Conservation (phyloP, 2,113 vertebrate species). For the Centrocercus urophasianus region DNA sequence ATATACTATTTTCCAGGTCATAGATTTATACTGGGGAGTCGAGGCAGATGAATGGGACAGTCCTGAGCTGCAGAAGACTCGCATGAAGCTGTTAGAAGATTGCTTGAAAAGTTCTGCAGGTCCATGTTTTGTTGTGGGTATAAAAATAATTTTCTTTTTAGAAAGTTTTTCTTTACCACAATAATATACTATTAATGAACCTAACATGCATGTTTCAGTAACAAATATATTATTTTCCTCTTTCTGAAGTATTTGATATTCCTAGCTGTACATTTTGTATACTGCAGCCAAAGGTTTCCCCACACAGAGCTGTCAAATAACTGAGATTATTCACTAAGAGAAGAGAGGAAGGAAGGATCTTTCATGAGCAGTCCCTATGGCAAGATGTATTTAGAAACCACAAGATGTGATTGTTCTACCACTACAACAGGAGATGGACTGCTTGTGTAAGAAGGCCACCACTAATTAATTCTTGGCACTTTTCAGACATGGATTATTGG, state of each 20-base stretch:
- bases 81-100: conserved; percentile 96
- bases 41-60: conserved; percentile 94
- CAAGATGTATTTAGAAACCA: neutral
- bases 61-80: conserved; percentile 91
- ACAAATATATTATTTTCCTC: neutral
- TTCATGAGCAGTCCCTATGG: neutral
- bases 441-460: neutral
- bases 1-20: conserved; percentile 82
- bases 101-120: conserved; percentile 97
- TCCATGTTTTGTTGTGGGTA: conserved; percentile 99
- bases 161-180: conserved; percentile 59
- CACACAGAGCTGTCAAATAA: neutral
- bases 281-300: neutral
- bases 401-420: neutral
- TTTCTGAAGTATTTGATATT: neutral
- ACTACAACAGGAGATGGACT: neutral
- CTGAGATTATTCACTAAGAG: neutral
- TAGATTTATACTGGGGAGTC: conserved; percentile 98
- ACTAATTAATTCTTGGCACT: neutral
- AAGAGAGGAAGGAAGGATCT: neutral
- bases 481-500: neutral
- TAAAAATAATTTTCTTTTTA: conserved; percentile 71
- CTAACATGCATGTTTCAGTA: neutral
- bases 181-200: neutral
- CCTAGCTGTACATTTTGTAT: neutral